Percentiles rank a stretch among this genome's conserved stretches.
Evolutionary conservation across 2,888 invertebrate species (phyloP).

Genomic region (Andrena minutula): DNA sequence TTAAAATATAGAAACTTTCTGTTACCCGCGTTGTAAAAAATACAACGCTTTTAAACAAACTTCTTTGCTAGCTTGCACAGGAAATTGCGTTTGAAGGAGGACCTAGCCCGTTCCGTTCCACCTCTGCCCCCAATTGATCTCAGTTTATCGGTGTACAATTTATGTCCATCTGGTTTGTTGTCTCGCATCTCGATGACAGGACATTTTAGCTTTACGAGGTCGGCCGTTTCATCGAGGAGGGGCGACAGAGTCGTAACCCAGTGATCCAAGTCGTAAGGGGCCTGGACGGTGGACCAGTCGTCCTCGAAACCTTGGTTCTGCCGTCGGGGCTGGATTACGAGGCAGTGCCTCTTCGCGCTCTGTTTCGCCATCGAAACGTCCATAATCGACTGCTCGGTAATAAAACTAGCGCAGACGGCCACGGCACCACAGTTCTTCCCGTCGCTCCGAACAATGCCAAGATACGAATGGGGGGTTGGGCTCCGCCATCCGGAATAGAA

Average conservation of each 20-base stretch:
- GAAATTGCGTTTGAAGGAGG: not conserved
- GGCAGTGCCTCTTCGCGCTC: constrained; percentile 23
- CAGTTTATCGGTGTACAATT: constrained; percentile 12
- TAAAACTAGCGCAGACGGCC: constrained; percentile 55
- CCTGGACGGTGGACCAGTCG: constrained; percentile 22
- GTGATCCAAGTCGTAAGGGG: constrained; percentile 41
- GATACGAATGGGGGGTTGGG: constrained; percentile 10
- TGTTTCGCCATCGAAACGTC: constrained; percentile 35
- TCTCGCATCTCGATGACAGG: constrained; percentile 31
- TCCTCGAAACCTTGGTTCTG: constrained; percentile 19
- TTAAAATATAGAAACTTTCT: not conserved
- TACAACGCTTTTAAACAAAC: not conserved
- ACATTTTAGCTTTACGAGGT: constrained; percentile 30
- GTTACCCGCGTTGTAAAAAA: too few species aligned
- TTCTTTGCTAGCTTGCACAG: not conserved
- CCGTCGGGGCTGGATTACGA: constrained; percentile 8
- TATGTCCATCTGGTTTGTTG: constrained; percentile 26
- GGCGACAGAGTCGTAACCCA: constrained; percentile 38
- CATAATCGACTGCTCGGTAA: constrained; percentile 59
- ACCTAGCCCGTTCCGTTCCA: constrained; percentile 1
- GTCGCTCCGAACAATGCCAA: constrained; percentile 63
- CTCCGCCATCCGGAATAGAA: constrained; percentile 66
- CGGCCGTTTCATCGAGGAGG: constrained; percentile 10
- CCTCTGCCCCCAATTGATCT: not conserved
- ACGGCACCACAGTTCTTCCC: constrained; percentile 66